A percentile compares a stretch with the other conserved stretches of the same genome.
Evolutionary conservation across 2,888 invertebrate species (phyloP).

Genomic region (Alsophila aescularia): DNA sequence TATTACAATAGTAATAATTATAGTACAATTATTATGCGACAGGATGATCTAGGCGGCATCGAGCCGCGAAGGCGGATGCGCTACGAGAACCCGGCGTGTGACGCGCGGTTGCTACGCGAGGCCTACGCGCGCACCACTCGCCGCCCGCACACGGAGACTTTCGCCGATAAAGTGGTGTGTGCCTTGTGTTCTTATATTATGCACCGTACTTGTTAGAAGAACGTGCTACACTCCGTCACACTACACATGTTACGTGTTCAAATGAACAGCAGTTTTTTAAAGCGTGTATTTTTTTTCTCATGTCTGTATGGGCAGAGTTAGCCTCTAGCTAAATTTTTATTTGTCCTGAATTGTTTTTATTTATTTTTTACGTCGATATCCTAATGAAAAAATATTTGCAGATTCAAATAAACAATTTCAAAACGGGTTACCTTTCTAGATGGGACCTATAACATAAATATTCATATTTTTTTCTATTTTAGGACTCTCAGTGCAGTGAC

Average conservation of each 20-base stretch:
- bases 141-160: slow-evolving; percentile 76
- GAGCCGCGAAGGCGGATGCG: slow-evolving; percentile 78
- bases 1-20: neutral
- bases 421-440: too few species aligned
- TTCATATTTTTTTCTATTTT: slow-evolving; percentile 19
- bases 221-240: too few species aligned
- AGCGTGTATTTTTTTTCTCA: too few species aligned
- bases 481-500: slow-evolving; percentile 81
- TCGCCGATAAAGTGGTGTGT: slow-evolving; percentile 76
- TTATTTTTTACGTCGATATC: too few species aligned
- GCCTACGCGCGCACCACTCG: slow-evolving; percentile 77
- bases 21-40: neutral
- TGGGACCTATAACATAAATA: neutral
- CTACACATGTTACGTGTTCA: too few species aligned
- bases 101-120: slow-evolving; percentile 74
- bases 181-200: neutral
- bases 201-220: too few species aligned
- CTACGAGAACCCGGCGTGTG: slow-evolving; percentile 70
- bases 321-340: too few species aligned
- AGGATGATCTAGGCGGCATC: slow-evolving; percentile 87
- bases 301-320: too few species aligned
- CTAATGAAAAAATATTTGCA: too few species aligned
- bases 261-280: too few species aligned
- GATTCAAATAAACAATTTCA: too few species aligned
- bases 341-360: too few species aligned